Conservation (phyloP, 1,140 invertebrate genomes). For the Limonius californicus region DNA sequence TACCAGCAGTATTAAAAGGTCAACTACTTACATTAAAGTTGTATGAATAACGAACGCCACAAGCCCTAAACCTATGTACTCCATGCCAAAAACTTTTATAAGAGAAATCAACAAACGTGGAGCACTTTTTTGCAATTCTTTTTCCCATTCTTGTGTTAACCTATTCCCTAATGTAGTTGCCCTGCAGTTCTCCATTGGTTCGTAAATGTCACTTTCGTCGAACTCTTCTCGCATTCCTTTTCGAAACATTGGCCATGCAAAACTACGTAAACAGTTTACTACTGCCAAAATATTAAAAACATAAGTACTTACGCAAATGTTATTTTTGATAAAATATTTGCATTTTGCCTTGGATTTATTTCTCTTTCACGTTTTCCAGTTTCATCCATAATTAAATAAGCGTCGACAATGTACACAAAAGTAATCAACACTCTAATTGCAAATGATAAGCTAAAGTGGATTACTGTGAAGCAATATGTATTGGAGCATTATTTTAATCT, state of each 20-base stretch:
- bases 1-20: no score
- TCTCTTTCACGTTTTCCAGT: background rate
- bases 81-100: no score
- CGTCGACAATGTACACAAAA: no score
- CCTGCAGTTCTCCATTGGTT: constrained; percentile 29
- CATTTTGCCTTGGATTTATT: constrained; percentile 7
- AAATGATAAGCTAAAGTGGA: no score
- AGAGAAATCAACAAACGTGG: no score
- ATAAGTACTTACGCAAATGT: constrained; percentile 15
- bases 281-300: no score
- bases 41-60: no score
- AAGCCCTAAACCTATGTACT: no score
- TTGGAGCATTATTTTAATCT: no score
- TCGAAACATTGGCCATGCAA: constrained; percentile 30
- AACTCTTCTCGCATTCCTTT: constrained; percentile 32
- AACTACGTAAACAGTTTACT: constrained; percentile 30
- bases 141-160: constrained; percentile 35
- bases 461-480: no score
- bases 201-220: constrained; percentile 36
- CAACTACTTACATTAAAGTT: constrained; percentile 12
- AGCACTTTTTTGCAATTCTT: constrained; percentile 24
- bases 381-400: constrained; percentile 12
- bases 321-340: constrained; percentile 4
- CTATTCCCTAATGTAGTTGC: constrained; percentile 28
- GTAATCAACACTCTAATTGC: no score